Percentiles rank a stretch among this genome's conserved stretches.
Conservation (phyloP, 2,797 vertebrate genomes). For the Muscicapa comitata region DNA sequence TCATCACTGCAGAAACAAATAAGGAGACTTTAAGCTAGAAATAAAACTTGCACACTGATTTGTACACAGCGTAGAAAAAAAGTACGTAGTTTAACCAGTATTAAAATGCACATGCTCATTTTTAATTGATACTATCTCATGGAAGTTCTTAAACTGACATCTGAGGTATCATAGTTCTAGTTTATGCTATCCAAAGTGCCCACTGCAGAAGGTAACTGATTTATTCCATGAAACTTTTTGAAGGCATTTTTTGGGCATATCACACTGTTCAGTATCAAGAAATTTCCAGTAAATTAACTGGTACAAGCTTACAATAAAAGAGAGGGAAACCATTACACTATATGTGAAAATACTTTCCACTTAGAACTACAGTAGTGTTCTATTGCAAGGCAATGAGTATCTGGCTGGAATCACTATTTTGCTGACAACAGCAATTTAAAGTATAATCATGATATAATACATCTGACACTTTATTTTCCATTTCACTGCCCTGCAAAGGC, state of each 20-base stretch:
- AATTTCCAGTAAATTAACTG: neutral
- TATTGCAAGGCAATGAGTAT: neutral
- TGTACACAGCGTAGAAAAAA: neutral
- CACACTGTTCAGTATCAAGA: neutral
- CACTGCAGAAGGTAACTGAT: neutral
- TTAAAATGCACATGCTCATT: neutral
- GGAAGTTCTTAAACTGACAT: neutral
- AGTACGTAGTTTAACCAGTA: neutral
- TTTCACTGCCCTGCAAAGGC: neutral
- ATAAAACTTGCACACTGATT: neutral
- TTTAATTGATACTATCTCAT: neutral
- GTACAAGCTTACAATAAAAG: neutral
- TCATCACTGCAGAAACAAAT: conserved; percentile 80
- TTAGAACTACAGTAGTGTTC: neutral
- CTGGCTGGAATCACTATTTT: neutral
- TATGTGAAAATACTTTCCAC: neutral
- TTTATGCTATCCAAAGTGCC: neutral
- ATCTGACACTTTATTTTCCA: neutral
- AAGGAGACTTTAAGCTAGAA: conserved; percentile 19
- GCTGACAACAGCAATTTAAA: neutral
- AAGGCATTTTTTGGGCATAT: neutral
- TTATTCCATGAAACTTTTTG: neutral
- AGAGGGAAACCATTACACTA: neutral
- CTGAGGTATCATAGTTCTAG: neutral
- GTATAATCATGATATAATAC: neutral